Base-by-base conservation (phyloP, 2,888 invertebrate genomes). In the Rhingia rostrata region DNA sequence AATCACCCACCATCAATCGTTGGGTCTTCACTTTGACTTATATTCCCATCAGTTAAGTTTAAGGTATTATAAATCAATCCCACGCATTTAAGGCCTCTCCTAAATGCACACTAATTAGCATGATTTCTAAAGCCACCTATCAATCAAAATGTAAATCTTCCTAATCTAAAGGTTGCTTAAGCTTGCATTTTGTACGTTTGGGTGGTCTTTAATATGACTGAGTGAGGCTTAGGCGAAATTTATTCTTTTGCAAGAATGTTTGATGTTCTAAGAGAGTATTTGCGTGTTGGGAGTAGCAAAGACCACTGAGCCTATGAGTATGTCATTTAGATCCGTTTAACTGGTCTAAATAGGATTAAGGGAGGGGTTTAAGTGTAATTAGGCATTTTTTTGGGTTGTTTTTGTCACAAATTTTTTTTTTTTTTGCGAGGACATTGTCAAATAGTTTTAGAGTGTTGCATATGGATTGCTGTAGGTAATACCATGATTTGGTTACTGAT, bases 11-110 rank as follows among this genome's bases (percentile, higher is more conserved):
- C 67, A 77, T 77, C 67, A 77, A 69, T 77, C 77, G 67, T 67
- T 53, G 5, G 45, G 67, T 61, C 37, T 74, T 69, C 60, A 33
- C 3, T 69, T 61, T 53, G 67, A 67, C 45, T 77, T 77, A 77
- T 77, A 69, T 77, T 77, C 77, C 43, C 67, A 77, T 77, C 61
- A 47, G 77, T 77, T 61, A 77, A 30, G 67, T 39, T 77, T 77
- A 77, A 67, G 43, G 32, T 45, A 77, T 77, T 77, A 61, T 61
- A 32, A 61, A 69, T 77, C 67, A 77, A 32, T 61, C 60, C 33
- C 7, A 43, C 14, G 4, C 37, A 4, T 32, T 2, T 43, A 12
- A 51, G 47, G 60, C 35, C 69, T 56, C 49, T 69, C 67, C 43
- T 35, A 43, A 43, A 60, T 37, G 12, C 12, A 30, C 43, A 37